phyloP scores from a whole-genome alignment of 2,113 vertebrate species.

The Gymnobelideus leadbeateri region DNA sequence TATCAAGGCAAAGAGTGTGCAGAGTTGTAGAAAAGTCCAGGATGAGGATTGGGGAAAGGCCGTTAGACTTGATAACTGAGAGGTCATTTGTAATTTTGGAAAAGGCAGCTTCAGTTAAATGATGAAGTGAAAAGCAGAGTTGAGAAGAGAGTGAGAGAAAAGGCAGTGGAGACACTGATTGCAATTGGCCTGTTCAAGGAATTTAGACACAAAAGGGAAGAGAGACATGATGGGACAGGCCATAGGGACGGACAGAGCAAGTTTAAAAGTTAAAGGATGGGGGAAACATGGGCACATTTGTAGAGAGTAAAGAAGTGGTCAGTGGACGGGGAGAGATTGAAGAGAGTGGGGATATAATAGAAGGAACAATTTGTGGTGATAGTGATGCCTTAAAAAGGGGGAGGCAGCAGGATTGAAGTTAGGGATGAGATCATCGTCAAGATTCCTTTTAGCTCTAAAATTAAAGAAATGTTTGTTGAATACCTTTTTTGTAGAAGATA shows the following conservation, averaged over 20 bases:
- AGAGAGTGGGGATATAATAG: neutral
- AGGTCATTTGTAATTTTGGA: neutral
- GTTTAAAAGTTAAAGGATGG: neutral
- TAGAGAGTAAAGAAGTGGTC: neutral
- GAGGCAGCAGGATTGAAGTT: neutral
- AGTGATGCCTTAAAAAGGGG: neutral
- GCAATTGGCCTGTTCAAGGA: neutral
- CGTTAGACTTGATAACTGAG: neutral
- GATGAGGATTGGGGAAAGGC: neutral
- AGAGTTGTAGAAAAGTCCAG: neutral
- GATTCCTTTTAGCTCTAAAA: neutral
- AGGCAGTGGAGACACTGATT: neutral
- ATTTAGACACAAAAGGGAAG: neutral
- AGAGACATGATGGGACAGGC: neutral
- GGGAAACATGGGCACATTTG: neutral
- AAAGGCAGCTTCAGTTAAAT: neutral
- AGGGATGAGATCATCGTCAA: neutral
- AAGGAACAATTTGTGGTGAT: neutral
- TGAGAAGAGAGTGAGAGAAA: neutral
- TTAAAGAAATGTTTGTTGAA: neutral
- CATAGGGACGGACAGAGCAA: neutral
- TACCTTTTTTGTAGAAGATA: neutral
- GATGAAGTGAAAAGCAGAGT: neutral
- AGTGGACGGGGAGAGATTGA: neutral
- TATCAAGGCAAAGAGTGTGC: too few relatives aligned